A percentile compares a stretch with the other conserved stretches of the same genome.
Conservation (phyloP, 2,888 invertebrate genomes). For the Noctua janthina region DNA sequence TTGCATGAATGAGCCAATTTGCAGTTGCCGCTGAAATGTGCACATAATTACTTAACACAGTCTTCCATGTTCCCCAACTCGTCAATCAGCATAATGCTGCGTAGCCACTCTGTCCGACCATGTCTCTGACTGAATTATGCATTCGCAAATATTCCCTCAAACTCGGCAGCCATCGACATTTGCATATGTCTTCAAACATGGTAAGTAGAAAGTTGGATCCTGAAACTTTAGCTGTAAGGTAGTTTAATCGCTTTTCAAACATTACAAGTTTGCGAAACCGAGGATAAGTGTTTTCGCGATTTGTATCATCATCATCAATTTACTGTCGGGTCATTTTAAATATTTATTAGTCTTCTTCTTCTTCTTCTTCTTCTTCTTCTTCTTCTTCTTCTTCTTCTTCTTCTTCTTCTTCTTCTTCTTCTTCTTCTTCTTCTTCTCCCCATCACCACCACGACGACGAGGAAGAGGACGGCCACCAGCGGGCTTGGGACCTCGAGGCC, state of each 20-base stretch:
- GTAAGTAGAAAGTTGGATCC: slow-evolving; percentile 39
- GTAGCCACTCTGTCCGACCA: not conserved
- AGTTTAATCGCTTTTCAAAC: slow-evolving; percentile 50
- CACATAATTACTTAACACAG: slow-evolving; percentile 9
- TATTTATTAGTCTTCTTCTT: not conserved
- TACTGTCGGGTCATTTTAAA: not conserved
- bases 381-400: too few relatives aligned
- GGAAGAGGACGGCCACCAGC: too few relatives aligned
- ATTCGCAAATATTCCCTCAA: slow-evolving; percentile 48
- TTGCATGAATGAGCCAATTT: not conserved
- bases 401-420: too few relatives aligned
- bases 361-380: too few relatives aligned
- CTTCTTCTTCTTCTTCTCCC: too few relatives aligned
- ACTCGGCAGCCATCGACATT: slow-evolving; percentile 31
- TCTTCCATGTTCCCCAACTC: not conserved
- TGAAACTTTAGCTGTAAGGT: slow-evolving; percentile 34
- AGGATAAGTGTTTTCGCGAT: slow-evolving; percentile 13
- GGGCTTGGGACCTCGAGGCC: too few relatives aligned
- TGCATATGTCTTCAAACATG: slow-evolving; percentile 40
- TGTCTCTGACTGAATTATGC: slow-evolving; percentile 39
- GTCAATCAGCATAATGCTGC: not conserved
- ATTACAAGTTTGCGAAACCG: slow-evolving; percentile 28
- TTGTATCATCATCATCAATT: not conserved
- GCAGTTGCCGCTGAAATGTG: not conserved
- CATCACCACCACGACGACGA: too few relatives aligned